Base-by-base conservation (phyloP, 1,140 invertebrate genomes). In the Drusus annulatus region DNA sequence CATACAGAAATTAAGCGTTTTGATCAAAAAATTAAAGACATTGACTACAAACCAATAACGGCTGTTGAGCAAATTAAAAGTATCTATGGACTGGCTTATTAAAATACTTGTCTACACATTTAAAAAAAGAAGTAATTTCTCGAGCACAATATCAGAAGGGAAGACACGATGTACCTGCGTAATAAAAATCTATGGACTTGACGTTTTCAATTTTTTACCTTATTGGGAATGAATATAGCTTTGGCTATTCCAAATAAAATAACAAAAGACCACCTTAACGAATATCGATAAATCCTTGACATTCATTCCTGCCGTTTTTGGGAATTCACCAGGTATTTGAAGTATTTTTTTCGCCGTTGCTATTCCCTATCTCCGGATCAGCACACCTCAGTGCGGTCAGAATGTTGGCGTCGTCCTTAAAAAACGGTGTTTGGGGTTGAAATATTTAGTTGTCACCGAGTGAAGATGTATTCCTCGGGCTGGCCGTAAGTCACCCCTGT, bases 391-490 rank as follows among this genome's bases (percentile, higher is more conserved):
- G 71, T 31, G 69, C n/a, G 76, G 76, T 54, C 62, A 78, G 76
- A 78, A 78, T 78, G 60, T 78, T 78, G 76, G 76, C 76, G 76
- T 78, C 76, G 62, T 52, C 17, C 50, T 62, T 50, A n/a, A 75
- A 60, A 76, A 50, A 62, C 23, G 68, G 60, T 68, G 62, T 63
- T 63, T 65, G 62, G 76, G 62, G 76, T 78, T 69, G 80, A 81
- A 79, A 75, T 79, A 81, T 81, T 81, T 79, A 81, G 76, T 81
- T 79, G 76, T 79, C 76, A 76, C 75, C 28, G 73, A 73, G 31
- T 74, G 80, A 81, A 81, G 80, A 81, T 81, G 80, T 79, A 81
- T 81, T 81, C 80, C 52, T 60, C 73, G 50, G 58, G 28, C 71
- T 21, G 76, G 80, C 69, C 69, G 76, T 81, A 81, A 79, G 36